Evolutionary conservation across 2,888 invertebrate species (phyloP), one percentile per base, ranked within the genome.

Genomic region (Phyllotreta striolata): DNA sequence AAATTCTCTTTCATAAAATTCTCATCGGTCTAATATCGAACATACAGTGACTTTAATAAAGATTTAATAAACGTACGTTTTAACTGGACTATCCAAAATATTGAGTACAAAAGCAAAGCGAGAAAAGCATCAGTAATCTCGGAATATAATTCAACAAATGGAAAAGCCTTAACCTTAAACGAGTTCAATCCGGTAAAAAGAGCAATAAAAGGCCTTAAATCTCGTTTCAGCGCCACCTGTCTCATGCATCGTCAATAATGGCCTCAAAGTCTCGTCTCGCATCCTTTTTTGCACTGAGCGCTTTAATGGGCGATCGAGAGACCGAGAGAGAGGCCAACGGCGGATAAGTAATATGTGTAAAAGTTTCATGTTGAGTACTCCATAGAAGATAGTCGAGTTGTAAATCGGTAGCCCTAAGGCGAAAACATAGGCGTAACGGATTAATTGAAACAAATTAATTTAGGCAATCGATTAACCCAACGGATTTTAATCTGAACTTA

Each of bases 351-450:
- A 13, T 41, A 49, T 59, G 44, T 51, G 51, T 40, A 66, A 56
- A 12, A 46, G 60, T 38, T 60, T 41, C 41, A 46, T 47, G 51
- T 47, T 56, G 66, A 64, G 68, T 62, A 69, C 66, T 62, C 71
- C 68, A 69, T 70, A 70, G 73, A 66, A 63, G 71, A 72, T 69
- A 67, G 72, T 70, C 66, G 69, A 70, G 66, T 71, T 58, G 69
- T 70, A 72, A 70, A 73, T 74, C 69, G 69, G 67, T 66, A 66
- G 64, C 72, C 73, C 69, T 46, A 49, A 66, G 70, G 74, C 71
- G 13, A 34, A 3, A 38, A 46, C 61, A 54, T 24, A 8, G 37
- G 47, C 44, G 40, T 46, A 54, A 24, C n/a, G 14, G 1, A 24
- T 24, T 24, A 24, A 24, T 24, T 24, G 24, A 24, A 24, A 24